These are phyloP conservation scores for Aporophyla lueneburgensis DNA, from an alignment of 2,888 invertebrate genomes.

Conservation along the genomic window DNA sequence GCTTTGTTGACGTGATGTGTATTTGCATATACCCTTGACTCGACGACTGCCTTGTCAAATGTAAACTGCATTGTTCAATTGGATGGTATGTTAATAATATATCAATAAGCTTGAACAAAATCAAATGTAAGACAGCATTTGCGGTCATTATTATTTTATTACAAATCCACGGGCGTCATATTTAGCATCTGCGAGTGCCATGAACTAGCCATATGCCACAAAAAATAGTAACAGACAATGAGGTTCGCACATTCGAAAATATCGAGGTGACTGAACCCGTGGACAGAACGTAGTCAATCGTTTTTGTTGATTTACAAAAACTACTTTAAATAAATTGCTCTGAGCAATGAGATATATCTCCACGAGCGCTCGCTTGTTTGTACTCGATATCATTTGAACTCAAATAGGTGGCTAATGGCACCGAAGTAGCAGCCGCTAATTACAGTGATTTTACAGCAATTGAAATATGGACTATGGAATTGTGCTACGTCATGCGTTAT, in stretches of 20 bases:
- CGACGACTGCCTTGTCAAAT: slow-evolving; percentile 78
- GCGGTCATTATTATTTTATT: slow-evolving; percentile 50
- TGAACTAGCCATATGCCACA: slow-evolving; percentile 85
- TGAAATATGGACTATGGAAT: slow-evolving; percentile 32
- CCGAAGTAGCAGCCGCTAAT: slow-evolving; percentile 62
- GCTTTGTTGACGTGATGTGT: slow-evolving; percentile 81
- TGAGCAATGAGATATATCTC: slow-evolving; percentile 77
- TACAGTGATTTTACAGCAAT: slow-evolving; percentile 55
- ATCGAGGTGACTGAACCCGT: slow-evolving; percentile 86
- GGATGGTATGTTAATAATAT: slow-evolving; percentile 69
- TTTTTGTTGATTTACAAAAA: slow-evolving; percentile 87
- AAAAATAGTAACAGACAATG: slow-evolving; percentile 87
- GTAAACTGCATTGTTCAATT: slow-evolving; percentile 76
- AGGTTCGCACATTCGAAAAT: slow-evolving; percentile 88
- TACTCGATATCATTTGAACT: slow-evolving; percentile 64
- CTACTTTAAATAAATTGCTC: slow-evolving; percentile 80
- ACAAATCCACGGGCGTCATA: slow-evolving; percentile 63
- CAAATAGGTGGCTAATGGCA: slow-evolving; percentile 65
- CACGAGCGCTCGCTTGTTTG: slow-evolving; percentile 68
- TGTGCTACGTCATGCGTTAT: slow-evolving; percentile 37
- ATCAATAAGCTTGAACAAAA: slow-evolving; percentile 41
- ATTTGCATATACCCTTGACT: slow-evolving; percentile 86
- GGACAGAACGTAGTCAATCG: slow-evolving; percentile 81
- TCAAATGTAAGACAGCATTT: slow-evolving; percentile 37
- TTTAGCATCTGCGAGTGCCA: slow-evolving; percentile 79